Evolutionary conservation across 2,888 invertebrate genomes (phyloP).

Genomic region (Lampropteryx suffumata): DNA sequence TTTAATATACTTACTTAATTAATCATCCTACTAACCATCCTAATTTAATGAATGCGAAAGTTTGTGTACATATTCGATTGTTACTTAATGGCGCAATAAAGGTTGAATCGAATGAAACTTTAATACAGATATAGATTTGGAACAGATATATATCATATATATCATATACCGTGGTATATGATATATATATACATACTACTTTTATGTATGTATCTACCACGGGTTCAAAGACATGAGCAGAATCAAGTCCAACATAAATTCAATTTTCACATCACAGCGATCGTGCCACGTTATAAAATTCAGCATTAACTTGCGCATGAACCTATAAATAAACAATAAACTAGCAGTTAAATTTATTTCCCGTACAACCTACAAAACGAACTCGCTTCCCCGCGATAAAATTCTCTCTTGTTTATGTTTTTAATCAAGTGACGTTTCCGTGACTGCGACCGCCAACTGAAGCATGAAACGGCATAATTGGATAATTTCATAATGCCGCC

Average conservation of each 20-base stretch:
- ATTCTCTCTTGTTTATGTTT: slow-evolving; percentile 47
- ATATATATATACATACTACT: too few species aligned
- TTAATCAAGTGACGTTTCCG: slow-evolving; percentile 67
- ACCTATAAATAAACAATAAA: slow-evolving; percentile 30
- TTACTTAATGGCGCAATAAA: too few species aligned
- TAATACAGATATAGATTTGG: too few species aligned
- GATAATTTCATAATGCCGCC: slow-evolving; percentile 37
- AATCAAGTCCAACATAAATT: slow-evolving; percentile 5
- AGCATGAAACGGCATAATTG: slow-evolving; percentile 44
- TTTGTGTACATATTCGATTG: too few species aligned
- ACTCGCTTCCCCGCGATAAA: slow-evolving; percentile 40
- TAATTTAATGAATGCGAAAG: too few species aligned
- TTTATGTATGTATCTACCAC: too few species aligned
- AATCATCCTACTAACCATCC: too few species aligned
- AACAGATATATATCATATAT: too few species aligned
- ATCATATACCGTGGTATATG: too few species aligned
- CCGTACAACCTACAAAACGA: slow-evolving; percentile 25
- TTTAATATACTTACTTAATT: too few species aligned
- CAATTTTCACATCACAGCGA: slow-evolving; percentile 3
- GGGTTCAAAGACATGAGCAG: slow-evolving; percentile 25
- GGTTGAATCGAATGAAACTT: too few species aligned
- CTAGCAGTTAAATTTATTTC: slow-evolving; percentile 27
- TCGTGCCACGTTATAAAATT: slow-evolving; percentile 24
- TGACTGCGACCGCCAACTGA: slow-evolving; percentile 50
- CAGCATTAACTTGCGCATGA: slow-evolving; percentile 15